Percentiles rank a stretch among this genome's conserved stretches.
Evolutionary conservation across 2,888 invertebrate genomes (phyloP).

Genomic region (Heterodera filipjevi): DNA sequence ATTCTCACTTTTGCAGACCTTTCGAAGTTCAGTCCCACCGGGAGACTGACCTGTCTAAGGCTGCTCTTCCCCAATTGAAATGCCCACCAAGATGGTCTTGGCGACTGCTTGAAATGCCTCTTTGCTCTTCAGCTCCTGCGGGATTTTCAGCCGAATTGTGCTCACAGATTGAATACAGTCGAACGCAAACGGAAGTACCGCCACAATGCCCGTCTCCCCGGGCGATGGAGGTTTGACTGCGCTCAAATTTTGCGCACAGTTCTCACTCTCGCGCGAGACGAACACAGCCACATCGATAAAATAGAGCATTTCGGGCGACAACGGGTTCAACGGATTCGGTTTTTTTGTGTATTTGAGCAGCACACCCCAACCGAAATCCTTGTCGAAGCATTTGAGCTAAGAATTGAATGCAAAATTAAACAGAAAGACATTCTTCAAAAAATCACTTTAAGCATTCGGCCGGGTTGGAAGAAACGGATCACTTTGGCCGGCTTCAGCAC

Average conservation of each 20-base stretch:
- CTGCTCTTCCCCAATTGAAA: neutral
- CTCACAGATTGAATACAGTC: slow-evolving; percentile 83
- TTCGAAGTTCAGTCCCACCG: slow-evolving; percentile 22
- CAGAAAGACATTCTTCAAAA: neutral
- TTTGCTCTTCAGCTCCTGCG: slow-evolving; percentile 73
- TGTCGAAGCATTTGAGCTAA: slow-evolving; percentile 61
- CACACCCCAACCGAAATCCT: slow-evolving; percentile 94
- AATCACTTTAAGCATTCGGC: slow-evolving; percentile 84
- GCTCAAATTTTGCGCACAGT: slow-evolving; percentile 45
- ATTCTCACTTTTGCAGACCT: slow-evolving; percentile 26
- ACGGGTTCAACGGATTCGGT: slow-evolving; percentile 63
- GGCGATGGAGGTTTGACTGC: slow-evolving; percentile 39
- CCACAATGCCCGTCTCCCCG: slow-evolving; percentile 77
- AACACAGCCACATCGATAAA: slow-evolving; percentile 83
- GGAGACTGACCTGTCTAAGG: slow-evolving; percentile 21
- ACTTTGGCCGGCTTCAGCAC: slow-evolving; percentile 85
- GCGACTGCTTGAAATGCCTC: slow-evolving; percentile 31
- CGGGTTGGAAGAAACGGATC: slow-evolving; percentile 90
- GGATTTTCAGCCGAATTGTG: slow-evolving; percentile 85
- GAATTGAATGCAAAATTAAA: slow-evolving; percentile 18
- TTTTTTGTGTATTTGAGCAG: slow-evolving; percentile 85
- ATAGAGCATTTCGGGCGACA: slow-evolving; percentile 71
- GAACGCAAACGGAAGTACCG: slow-evolving; percentile 78
- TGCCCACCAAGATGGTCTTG: slow-evolving; percentile 27
- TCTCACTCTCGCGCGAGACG: slow-evolving; percentile 35